Base-by-base conservation (phyloP, 2,113 vertebrate species). In the Eudyptes chrysolophus region DNA sequence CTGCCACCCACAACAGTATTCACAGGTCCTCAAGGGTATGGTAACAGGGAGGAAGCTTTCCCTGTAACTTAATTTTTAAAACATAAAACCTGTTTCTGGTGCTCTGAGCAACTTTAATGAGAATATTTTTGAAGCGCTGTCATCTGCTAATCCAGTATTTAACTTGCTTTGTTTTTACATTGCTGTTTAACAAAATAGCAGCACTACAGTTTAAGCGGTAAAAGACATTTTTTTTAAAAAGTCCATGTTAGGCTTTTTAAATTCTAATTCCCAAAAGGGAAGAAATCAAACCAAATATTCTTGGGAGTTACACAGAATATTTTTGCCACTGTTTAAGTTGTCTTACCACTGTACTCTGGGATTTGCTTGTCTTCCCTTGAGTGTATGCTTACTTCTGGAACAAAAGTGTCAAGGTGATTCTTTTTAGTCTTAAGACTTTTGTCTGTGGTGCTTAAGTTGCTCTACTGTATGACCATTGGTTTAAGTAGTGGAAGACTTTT, bases 41-140 rank as follows among this genome's bases (percentile, higher is more conserved):
- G 79, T 40, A 80, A 83, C 58, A 92, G 46, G 87, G 76, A 93
- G 44, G 70, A 89, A 97, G 84, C 76, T 60, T 88, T 74, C 38
- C n/a, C 36, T 81, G n/a, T 84, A 89, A 90, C 77, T 85, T 90
- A 83, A 49, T 94, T 95, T 93, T 89, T 79, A 75, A 89, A 72
- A 58, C 54, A 74, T 32, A 81, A 96, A 95, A 68, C 52, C 74
- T 84, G 49, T 85, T 90, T 88, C 90, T 94, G 58, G 30, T 90
- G 78, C 83, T 94, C 68, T 48, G 54, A 94, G 77, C 42, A 89
- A 61, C 65, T 89, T 96, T 51, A 96, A 48, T 92, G 92, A 97
- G 89, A 88, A 70, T 92, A 58, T 85, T 95, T 89, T 70, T 94
- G 57, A 93, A 90, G 76, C 83, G 51, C 65, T 92, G 80, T 93